Conservation (phyloP, 2,888 invertebrate genomes). For the Drosophila fulvimacula region DNA sequence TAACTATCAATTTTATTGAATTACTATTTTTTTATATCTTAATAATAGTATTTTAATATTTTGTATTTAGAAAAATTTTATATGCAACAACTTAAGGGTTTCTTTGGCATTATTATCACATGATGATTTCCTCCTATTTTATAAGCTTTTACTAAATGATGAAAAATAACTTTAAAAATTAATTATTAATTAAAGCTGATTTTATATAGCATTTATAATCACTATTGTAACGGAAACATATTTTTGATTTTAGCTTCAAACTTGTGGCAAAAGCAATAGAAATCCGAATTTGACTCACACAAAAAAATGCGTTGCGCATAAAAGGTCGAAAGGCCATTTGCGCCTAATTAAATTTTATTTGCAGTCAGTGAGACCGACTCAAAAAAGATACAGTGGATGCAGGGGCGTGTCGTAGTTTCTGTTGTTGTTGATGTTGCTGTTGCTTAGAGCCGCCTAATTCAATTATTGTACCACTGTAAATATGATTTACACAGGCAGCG, state of each 20-base stretch:
- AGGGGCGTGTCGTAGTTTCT: conserved; percentile 16
- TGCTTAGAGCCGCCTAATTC: conserved; percentile 61
- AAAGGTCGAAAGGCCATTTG: conserved; percentile 56
- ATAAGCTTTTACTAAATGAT: background rate
- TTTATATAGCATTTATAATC: background rate
- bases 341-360: conserved; percentile 66
- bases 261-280: background rate
- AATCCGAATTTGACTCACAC: background rate
- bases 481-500: conserved; percentile 70
- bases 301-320: conserved; percentile 22
- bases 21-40: too few relatives aligned
- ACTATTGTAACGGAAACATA: background rate
- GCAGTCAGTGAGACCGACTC: conserved; percentile 28
- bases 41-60: too few relatives aligned
- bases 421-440: conserved; percentile 1
- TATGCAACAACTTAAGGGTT: background rate
- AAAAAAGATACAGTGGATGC: conserved; percentile 11
- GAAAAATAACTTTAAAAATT: background rate
- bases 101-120: too few relatives aligned
- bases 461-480: conserved; percentile 81
- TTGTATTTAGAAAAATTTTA: too few relatives aligned
- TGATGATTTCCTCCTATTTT: background rate
- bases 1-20: background rate
- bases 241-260: conserved; percentile 4
- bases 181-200: too few relatives aligned